Base-by-base conservation (phyloP, 2,113 vertebrate genomes). In the Cryptoleucopteryx plumbea region DNA sequence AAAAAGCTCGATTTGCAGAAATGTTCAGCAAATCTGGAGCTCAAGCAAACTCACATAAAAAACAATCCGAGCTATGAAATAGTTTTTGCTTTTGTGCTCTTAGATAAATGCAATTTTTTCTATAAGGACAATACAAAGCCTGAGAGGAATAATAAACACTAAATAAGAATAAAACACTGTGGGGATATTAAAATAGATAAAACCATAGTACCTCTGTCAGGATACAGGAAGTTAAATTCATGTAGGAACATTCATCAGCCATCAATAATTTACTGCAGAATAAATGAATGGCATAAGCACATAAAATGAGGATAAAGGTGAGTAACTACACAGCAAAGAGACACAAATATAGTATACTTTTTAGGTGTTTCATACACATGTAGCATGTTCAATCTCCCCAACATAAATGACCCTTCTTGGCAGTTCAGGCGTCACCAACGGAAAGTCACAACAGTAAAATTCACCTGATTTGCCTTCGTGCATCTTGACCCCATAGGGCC, bases 351-450 rank as follows among this genome's bases (percentile, higher is more conserved):
- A 3, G 10, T 27, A 11, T 17, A 14, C 12, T 63, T 77, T 40
- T 47, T 13, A 29, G 26, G 13, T 38, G n/a, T 74, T 88, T 93
- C 81, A 56, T 61, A 29, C 58, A 38, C 16, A 3, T 14, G 34
- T 32, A 66, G 5, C 26, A 18, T 38, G 5, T 47, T 40, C 52
- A 67, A 0, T 56, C 21, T 92, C 34, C 65, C 12, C 50, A 50
- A 2, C 16, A 56, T 20, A 73, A 80, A 50, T 36, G 16, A 40
- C 14, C n/a, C 17, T 80, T 86, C 36, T n/a, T 72, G 29, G 15
- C 27, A 71, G 19, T 56, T 67, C 38, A 61, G 47, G 15, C 0
- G 0, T 67, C 67, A 86, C n/a, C n/a, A 70, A 32, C 0, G 3
- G 63, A 63, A 61, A 38, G 52, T 27, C 47, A 16, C 17, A 72